Evolutionary conservation across 2,888 invertebrate species (phyloP), one percentile per base, ranked within the genome.

Genomic region (Salpingus planirostris): DNA sequence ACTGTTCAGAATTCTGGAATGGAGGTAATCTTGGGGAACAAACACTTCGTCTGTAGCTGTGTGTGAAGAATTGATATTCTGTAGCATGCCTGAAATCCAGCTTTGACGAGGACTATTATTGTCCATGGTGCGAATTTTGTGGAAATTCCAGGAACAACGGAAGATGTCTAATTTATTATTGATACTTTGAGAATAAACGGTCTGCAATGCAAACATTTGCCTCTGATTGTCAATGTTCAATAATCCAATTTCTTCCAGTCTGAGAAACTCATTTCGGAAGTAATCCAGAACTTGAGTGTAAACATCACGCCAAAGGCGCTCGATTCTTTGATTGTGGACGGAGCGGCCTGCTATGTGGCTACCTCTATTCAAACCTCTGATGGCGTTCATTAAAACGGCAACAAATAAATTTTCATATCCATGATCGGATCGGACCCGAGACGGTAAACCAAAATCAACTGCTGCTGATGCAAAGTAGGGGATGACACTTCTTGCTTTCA

Each of bases 371-470:
- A 32, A 13, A 5, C 27, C 27, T 29, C 32, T 13, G 2, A 32
- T 2, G 18, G 13, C 18, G 11, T 32, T 32, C 32, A 32, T 32
- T 3, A 32, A 5, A n/a, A 21, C 2, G 6, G 32, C 32, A 11
- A 32, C 32, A 10, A 27, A 27, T 4, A 12, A 3, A 18, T 32
- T 32, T 18, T 32, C 32, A 15, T 32, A 32, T 2, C 32, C 32
- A 29, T 15, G 21, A 32, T 32, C 32, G 2, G 32, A 32, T 11
- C 32, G 2, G 7, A 29, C 32, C 3, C 27, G 3, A 2, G 32
- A 32, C 2, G 32, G 32, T 6, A 32, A 3, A 2, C 32, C 32
- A 32, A 11, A 32, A 15, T 28, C 18, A 18, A 12, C 5, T 10
- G 21, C 21, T 12, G 32, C 27, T 8, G 25, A 12, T 7, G 15